phyloP scores from a whole-genome alignment of 2,113 vertebrate species.

The Scomber colias region DNA sequence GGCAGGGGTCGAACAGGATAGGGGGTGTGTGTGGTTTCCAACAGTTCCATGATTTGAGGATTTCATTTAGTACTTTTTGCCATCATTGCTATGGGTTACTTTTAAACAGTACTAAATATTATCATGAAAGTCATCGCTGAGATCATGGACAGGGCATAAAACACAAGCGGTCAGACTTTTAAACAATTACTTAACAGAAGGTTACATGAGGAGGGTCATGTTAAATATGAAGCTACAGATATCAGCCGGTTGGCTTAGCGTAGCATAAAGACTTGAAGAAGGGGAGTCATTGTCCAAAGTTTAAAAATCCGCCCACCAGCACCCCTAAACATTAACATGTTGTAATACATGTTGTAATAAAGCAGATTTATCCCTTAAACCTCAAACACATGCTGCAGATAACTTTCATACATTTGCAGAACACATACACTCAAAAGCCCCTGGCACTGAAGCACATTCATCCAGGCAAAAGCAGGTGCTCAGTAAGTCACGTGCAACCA shows the following conservation, averaged over 20 bases:
- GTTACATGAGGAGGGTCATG: no score
- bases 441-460: constrained; percentile 26
- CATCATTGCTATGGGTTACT: neutral
- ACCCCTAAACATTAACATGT: no score
- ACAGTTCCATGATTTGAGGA: neutral
- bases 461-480: constrained; percentile 65
- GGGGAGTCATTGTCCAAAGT: neutral
- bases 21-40: neutral
- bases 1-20: neutral
- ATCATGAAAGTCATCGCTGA: neutral
- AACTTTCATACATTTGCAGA: constrained; percentile 43
- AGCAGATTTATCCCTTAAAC: neutral
- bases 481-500: constrained; percentile 44
- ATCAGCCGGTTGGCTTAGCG: neutral
- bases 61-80: neutral
- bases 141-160: neutral
- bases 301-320: neutral
- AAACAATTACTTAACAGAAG: neutral
- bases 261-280: neutral
- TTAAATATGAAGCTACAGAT: neutral
- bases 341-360: neutral
- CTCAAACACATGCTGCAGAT: constrained; percentile 52
- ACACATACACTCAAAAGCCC: constrained; percentile 24
- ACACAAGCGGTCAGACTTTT: neutral
- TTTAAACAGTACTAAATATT: no score